These are phyloP conservation scores for Drosophila meridionalis DNA, from an alignment of 2,888 invertebrate genomes.

Conservation along the genomic window DNA sequence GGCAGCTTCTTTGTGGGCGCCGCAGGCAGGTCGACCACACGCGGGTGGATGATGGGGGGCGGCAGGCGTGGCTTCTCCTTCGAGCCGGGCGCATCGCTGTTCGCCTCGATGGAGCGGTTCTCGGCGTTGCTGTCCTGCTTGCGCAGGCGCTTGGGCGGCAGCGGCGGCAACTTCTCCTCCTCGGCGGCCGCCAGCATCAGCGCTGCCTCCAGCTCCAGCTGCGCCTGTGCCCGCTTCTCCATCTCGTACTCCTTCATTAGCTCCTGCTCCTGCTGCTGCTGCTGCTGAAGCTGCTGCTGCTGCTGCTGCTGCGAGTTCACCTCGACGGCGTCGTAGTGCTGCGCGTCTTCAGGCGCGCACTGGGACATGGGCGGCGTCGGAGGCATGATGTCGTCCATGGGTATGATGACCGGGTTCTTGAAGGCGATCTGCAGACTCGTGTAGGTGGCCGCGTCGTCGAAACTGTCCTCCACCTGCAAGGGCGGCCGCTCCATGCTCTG, in stretches of 20 bases:
- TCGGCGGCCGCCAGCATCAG: conserved; percentile 78
- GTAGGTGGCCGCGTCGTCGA: conserved; percentile 92
- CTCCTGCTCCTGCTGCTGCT: conserved; percentile 70
- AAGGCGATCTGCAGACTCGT: conserved; percentile 94
- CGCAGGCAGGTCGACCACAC: conserved; percentile 84
- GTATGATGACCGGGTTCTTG: conserved; percentile 91
- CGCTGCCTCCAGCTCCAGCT: conserved; percentile 30
- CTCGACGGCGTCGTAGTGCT: conserved; percentile 84
- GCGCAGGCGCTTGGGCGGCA: conserved; percentile 92
- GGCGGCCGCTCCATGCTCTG: conserved; percentile 67
- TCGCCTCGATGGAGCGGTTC: conserved; percentile 81
- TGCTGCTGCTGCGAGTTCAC: conserved; percentile 83
- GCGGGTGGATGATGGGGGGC: conserved; percentile 83
- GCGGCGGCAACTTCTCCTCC: conserved; percentile 89
- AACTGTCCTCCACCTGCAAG: conserved; percentile 88
- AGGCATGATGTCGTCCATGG: conserved; percentile 87
- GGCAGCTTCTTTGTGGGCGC: conserved; percentile 87
- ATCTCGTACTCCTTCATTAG: conserved; percentile 26
- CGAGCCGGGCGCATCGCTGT: conserved; percentile 30
- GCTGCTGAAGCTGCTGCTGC: conserved; percentile 70
- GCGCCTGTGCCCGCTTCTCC: conserved; percentile 16
- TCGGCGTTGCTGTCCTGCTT: conserved; percentile 85
- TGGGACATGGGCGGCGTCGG: conserved; percentile 83
- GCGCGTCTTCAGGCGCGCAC: conserved; percentile 84
- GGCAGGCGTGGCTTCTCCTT: conserved; percentile 63